These are phyloP conservation scores for Volucella zonaria DNA, from an alignment of 2,888 invertebrate species.

Conservation along the genomic window DNA sequence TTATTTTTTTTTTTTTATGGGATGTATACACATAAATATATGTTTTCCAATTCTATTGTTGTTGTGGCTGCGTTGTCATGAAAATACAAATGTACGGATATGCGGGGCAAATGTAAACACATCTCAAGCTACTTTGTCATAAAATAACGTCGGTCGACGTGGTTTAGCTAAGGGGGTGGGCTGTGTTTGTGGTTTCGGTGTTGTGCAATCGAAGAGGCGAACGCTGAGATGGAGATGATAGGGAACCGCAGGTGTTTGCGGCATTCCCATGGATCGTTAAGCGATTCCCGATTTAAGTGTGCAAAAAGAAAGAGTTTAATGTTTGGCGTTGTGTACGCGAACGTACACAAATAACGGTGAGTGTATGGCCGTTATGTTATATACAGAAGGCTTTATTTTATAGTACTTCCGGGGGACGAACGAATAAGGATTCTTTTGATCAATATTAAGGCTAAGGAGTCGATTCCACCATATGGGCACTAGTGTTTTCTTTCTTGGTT, in stretches of 20 bases:
- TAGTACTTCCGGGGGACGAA: not conserved
- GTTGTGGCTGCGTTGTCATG: conserved; percentile 23
- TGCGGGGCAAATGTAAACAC: conserved; percentile 62
- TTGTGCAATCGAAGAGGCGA: conserved; percentile 18
- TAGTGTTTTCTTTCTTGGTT: not conserved
- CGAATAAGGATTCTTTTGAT: not conserved
- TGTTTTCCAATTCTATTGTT: not conserved
- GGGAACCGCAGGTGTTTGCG: conserved; percentile 65
- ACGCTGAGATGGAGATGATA: conserved; percentile 25
- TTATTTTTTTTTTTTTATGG: no score
- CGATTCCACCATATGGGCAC: conserved; percentile 16
- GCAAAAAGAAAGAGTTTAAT: conserved; percentile 57
- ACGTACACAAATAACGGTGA: conserved; percentile 2
- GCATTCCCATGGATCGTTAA: conserved; percentile 68
- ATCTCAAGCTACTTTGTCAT: conserved; percentile 72
- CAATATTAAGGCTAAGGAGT: conserved; percentile 24
- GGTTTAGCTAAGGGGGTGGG: conserved; percentile 6
- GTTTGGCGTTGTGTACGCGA: conserved; percentile 9
- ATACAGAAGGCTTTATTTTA: conserved; percentile 6
- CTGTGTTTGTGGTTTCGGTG: conserved; percentile 1
- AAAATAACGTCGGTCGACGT: conserved; percentile 53
- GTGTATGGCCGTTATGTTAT: not conserved
- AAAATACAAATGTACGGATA: conserved; percentile 43
- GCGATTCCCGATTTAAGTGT: conserved; percentile 61
- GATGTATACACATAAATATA: no score